Percentiles rank a stretch among this genome's conserved stretches.
phyloP scores from a whole-genome alignment of 2,797 vertebrate genomes.

The Propithecus deckenii region DNA sequence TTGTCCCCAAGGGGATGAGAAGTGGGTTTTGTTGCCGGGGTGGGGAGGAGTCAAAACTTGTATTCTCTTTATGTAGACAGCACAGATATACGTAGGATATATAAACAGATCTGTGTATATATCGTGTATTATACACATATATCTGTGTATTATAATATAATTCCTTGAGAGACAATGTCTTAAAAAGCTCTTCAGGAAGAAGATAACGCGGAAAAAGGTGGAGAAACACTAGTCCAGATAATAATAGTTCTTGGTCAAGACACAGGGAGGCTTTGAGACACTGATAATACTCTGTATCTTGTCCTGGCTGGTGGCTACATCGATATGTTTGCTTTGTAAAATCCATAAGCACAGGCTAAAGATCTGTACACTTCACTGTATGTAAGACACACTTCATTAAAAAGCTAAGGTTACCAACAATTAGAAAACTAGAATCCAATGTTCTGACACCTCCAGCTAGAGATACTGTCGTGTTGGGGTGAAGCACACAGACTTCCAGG shows the following conservation, averaged over 20 bases:
- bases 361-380: background rate
- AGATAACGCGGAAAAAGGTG: background rate
- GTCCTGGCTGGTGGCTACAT: background rate
- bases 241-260: background rate
- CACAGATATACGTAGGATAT: background rate
- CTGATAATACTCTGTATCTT: accelerated
- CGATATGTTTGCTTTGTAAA: background rate
- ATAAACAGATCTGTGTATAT: background rate
- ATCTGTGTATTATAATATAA: background rate
- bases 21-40: background rate
- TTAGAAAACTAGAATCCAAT: background rate
- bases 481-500: background rate
- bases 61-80: background rate
- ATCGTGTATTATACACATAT: no score
- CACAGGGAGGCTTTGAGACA: background rate
- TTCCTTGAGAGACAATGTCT: background rate
- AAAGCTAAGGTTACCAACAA: background rate
- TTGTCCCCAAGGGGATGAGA: background rate
- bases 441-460: background rate
- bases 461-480: accelerated
- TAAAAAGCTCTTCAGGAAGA: background rate
- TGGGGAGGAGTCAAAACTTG: background rate
- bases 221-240: background rate
- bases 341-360: accelerated
- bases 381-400: no score